Evolutionary conservation across 2,113 vertebrate species (phyloP).

Genomic region (Gymnobelideus leadbeateri): DNA sequence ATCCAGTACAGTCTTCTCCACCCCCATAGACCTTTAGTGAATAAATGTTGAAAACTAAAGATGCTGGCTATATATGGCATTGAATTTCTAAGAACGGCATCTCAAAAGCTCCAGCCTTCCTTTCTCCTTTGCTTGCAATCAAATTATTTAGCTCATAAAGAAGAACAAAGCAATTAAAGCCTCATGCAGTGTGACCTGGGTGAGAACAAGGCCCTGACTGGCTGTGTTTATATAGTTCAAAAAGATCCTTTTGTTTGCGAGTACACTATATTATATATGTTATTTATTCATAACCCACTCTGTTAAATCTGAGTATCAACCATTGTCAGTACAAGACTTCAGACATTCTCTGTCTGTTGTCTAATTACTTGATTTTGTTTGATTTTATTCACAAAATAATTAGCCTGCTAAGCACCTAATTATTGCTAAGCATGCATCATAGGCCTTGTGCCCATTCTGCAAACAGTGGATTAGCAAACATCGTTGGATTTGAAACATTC

Average conservation of each 20-base stretch:
- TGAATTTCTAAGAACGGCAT: not conserved
- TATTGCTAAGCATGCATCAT: conserved; percentile 52
- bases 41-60: not conserved
- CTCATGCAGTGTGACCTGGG: not conserved
- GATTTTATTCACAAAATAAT: conserved; percentile 79
- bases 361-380: conserved; percentile 78
- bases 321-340: conserved; percentile 15
- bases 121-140: not conserved
- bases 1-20: not conserved
- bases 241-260: not conserved
- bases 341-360: conserved; percentile 37
- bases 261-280: fast-evolving
- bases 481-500: not conserved
- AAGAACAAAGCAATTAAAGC: not conserved
- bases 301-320: conserved; percentile 15
- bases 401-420: conserved; percentile 64
- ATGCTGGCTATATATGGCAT: not conserved
- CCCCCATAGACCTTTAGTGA: not conserved
- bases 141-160: not conserved
- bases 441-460: not conserved
- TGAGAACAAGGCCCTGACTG: not conserved
- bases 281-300: not conserved
- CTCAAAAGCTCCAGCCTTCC: not conserved
- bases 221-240: fast-evolving
- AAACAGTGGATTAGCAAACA: not conserved